Evolutionary conservation across 64 coral and sea anemone genomes (phyloP).

Genomic region (Montipora sp.): DNA sequence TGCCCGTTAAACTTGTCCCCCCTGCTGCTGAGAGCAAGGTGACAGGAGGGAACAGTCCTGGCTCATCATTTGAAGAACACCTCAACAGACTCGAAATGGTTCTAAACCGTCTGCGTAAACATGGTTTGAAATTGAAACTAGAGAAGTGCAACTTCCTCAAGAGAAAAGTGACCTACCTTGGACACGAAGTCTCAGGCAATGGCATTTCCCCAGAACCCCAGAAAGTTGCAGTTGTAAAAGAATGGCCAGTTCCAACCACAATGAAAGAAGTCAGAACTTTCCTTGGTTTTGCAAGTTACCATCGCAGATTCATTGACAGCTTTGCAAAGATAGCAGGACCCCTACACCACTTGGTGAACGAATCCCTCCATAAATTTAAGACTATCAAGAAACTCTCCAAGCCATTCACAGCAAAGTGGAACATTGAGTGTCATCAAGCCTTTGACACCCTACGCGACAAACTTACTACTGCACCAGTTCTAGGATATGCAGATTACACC

Average conservation of each 20-base stretch:
- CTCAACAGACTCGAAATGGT: too few species aligned
- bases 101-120: not conserved
- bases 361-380: too few species aligned
- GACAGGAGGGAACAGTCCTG: conserved; percentile 34
- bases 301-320: not conserved
- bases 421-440: too few species aligned
- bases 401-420: too few species aligned
- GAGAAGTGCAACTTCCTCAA: not conserved
- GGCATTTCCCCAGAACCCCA: not conserved
- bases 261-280: not conserved
- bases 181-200: not conserved
- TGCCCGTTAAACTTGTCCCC: conserved; percentile 44
- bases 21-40: conserved; percentile 34
- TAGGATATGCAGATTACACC: too few species aligned
- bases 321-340: not conserved
- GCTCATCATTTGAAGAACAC: not conserved
- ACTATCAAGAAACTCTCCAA: too few species aligned
- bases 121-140: not conserved
- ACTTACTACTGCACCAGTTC: too few species aligned
- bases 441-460: too few species aligned
- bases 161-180: not conserved
- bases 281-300: not conserved
- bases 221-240: not conserved
- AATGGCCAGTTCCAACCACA: not conserved
- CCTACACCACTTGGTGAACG: not conserved